Base-by-base conservation (phyloP, 2,113 vertebrate species). In the Labeo rohita region DNA sequence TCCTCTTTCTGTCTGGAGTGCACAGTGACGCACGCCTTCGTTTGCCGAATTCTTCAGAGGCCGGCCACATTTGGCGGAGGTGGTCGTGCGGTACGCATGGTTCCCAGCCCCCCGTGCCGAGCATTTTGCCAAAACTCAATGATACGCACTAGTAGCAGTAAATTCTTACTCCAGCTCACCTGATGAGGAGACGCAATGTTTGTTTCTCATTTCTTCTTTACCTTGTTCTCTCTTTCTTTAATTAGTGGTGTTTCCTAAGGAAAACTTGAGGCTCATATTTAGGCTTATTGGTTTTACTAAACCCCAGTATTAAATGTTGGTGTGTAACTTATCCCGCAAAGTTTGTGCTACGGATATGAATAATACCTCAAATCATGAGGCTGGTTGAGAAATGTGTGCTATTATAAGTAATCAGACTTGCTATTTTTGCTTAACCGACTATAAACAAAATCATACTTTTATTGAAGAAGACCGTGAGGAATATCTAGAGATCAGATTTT, bases 1-100 rank as follows among this genome's bases (percentile, higher is more conserved):
- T 87, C 88, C 88, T 80, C 50, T 84, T 83, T 90, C 65, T 88
- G 85, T 87, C 85, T 90, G 87, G 85, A 45, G 80, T 34, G 56
- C 73, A 49, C 73, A 73, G 89, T 85, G 78, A 86, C 72, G 21
- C 49, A 78, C 28, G 18, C 66, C 47, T 87, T 82, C 73, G 23
- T 75, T 66, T 89, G 75, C 88, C 36, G 82, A 70, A 52, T 74
- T 86, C 86, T 85, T 85, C 74, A 77, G 79, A 80, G 75, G n/a
- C 75, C 54, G 59, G 83, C 88, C 85, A 85, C 85, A 82, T 90
- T 89, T 87, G 86, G 54, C 15, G 80, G 80, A 75, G 85, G 77
- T 85, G 88, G 72, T 49, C 74, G 52, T 85, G 80, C 49, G 74
- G 87, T 81, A 80, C 87, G 82, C 80, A 50, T 89, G 89, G 59